A percentile compares a stretch with the other conserved stretches of the same genome.
These are phyloP conservation scores for Oryzias melastigma DNA, from an alignment of 2,113 vertebrate genomes.

Conservation along the genomic window DNA sequence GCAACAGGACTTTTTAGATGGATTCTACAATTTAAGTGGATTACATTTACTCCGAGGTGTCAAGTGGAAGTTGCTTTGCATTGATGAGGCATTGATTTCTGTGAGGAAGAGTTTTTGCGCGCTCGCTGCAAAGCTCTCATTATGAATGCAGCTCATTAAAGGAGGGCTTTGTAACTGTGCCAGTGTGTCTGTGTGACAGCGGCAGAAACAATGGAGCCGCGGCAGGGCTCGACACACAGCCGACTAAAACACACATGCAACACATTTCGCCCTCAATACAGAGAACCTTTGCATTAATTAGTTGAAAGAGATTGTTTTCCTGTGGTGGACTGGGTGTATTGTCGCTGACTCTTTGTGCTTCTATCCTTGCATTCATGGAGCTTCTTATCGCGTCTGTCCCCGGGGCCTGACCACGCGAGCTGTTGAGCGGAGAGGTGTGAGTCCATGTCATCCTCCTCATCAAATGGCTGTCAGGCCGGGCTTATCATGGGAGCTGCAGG, in stretches of 20 bases:
- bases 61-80: conserved; percentile 22
- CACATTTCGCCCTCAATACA: background rate
- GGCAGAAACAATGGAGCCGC: conserved; percentile 20
- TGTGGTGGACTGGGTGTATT: conserved; percentile 3
- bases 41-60: conserved; percentile 45
- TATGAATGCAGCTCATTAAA: conserved; percentile 59
- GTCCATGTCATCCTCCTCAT: conserved; percentile 62
- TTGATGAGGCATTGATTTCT: conserved; percentile 53
- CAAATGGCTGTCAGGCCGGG: conserved; percentile 75
- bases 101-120: conserved; percentile 30
- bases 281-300: conserved; percentile 7
- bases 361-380: conserved; percentile 28
- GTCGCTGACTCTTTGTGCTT: conserved; percentile 16
- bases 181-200: conserved; percentile 60
- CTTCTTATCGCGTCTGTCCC: conserved; percentile 54
- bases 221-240: conserved; percentile 3
- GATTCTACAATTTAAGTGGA: conserved; percentile 61
- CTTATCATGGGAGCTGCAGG: conserved; percentile 85
- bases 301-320: background rate
- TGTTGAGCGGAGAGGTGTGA: conserved; percentile 56
- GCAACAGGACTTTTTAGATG: conserved; percentile 10
- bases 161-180: conserved; percentile 52
- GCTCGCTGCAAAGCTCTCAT: conserved; percentile 43
- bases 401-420: conserved; percentile 15
- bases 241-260: conserved; percentile 12